These are phyloP conservation scores for Temnopleurus reevesii DNA, from an alignment of 53 echinoderm and acorn worm genomes.

Conservation along the genomic window DNA sequence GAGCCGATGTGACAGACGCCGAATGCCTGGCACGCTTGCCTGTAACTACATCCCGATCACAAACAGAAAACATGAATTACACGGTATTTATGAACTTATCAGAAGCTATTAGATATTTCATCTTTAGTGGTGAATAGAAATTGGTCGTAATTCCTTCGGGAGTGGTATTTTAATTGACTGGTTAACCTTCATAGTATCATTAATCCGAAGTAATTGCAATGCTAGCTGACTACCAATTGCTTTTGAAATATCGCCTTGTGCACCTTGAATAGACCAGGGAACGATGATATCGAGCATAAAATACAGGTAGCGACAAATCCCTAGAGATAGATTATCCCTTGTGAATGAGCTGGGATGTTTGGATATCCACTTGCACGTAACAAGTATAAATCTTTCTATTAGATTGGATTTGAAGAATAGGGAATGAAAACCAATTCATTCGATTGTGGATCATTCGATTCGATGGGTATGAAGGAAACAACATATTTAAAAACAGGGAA, in stretches of 20 bases:
- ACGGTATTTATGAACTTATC: neutral
- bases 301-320: slow-evolving; percentile 6
- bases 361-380: neutral
- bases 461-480: neutral
- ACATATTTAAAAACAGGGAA: neutral
- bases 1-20: neutral
- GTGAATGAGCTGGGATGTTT: neutral
- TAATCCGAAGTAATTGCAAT: slow-evolving; percentile 19
- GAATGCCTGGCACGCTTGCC: neutral
- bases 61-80: neutral
- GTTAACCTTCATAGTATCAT: slow-evolving; percentile 10
- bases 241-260: neutral
- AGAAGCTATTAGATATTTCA: neutral
- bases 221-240: neutral
- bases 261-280: neutral
- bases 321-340: neutral
- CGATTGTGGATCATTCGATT: neutral
- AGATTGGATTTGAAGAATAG: neutral
- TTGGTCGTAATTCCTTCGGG: neutral
- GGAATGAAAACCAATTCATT: neutral
- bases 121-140: neutral
- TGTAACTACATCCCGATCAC: neutral
- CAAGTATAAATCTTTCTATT: neutral
- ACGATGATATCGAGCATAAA: neutral
- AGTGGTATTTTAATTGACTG: neutral